A percentile compares a stretch with the other conserved stretches of the same genome.
Evolutionary conservation across 2,113 vertebrate genomes (phyloP).

Genomic region (Perca flavescens): DNA sequence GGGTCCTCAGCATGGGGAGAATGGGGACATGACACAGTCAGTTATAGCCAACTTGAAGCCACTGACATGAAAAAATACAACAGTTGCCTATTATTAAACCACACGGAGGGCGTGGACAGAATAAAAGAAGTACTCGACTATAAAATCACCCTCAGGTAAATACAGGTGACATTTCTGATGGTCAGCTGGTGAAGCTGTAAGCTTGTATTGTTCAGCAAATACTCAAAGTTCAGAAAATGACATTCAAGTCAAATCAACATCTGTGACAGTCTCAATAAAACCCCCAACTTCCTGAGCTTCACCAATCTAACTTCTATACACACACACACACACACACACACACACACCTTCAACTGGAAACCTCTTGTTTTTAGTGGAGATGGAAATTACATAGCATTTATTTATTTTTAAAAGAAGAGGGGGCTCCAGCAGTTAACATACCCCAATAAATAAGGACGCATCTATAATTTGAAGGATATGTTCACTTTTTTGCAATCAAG

Average conservation of each 20-base stretch:
- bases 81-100: constrained; percentile 36
- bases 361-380: constrained; percentile 6
- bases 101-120: neutral
- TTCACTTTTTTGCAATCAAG: constrained; percentile 55
- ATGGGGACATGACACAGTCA: neutral
- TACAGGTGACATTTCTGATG: neutral
- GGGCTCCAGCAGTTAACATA: constrained; percentile 48
- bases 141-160: neutral
- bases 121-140: neutral
- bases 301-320: neutral
- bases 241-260: neutral
- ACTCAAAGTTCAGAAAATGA: neutral
- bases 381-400: neutral
- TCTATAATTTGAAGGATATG: constrained; percentile 54
- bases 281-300: neutral
- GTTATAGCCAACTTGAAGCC: neutral
- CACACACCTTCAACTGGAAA: neutral
- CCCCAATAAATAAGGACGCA: constrained; percentile 66
- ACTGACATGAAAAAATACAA: constrained; percentile 1
- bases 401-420: constrained; percentile 1
- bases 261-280: neutral
- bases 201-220: neutral
- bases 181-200: neutral
- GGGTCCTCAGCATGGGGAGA: neutral
- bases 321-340: too few relatives aligned